Evolutionary conservation across 64 coral and sea anemone genomes (phyloP).

Genomic region (Orbicella faveolata): DNA sequence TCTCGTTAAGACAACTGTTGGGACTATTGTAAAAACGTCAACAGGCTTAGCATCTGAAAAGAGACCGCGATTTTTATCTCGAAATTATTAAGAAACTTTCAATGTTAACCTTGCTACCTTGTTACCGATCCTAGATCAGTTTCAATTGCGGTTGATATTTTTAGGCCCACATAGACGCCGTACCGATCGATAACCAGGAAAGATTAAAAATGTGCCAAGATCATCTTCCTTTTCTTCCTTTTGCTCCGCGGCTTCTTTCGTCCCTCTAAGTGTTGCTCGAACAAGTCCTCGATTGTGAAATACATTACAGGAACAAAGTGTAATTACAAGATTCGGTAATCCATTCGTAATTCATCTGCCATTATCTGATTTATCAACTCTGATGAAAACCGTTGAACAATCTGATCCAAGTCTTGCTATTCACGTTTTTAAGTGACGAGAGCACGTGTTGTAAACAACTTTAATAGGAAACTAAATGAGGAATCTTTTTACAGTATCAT

Average conservation of each 20-base stretch:
- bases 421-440: too few relatives aligned
- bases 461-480: neutral
- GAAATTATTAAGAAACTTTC: neutral
- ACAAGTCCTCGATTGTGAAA: neutral
- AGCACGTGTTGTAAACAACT: too few relatives aligned
- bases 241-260: too few relatives aligned
- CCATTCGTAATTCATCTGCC: neutral
- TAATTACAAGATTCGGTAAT: neutral
- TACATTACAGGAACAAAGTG: neutral
- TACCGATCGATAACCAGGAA: slow-evolving; percentile 4
- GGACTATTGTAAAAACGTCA: neutral
- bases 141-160: neutral
- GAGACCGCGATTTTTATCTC: slow-evolving; percentile 1
- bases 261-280: neutral
- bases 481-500: too few relatives aligned
- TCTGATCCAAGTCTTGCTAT: neutral
- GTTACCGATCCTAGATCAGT: neutral
- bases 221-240: neutral
- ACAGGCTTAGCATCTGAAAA: neutral
- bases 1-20: neutral
- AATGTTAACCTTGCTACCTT: neutral
- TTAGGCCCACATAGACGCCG: neutral
- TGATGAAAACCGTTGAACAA: neutral
- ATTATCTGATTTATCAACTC: neutral
- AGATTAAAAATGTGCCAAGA: too few relatives aligned